Conservation (phyloP, 1,140 invertebrate species). For the Platyscapa corneri region DNA sequence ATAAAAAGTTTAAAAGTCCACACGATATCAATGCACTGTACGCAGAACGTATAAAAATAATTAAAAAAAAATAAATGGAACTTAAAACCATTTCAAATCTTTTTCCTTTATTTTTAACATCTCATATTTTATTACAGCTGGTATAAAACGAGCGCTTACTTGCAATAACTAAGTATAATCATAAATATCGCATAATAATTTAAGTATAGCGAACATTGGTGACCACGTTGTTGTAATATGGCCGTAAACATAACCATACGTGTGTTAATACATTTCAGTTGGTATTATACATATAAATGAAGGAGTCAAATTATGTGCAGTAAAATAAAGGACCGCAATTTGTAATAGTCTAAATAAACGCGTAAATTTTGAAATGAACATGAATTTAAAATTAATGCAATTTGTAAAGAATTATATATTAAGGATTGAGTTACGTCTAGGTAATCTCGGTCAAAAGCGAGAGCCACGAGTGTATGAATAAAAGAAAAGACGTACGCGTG, state of each 20-base stretch:
- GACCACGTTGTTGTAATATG: neutral
- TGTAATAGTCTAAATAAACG: neutral
- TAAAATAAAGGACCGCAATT: neutral
- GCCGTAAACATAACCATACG: neutral
- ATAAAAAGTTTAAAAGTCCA: neutral
- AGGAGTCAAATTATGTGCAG: neutral
- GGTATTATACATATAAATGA: neutral
- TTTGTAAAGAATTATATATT: constrained; percentile 2
- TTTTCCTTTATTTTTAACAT: neutral
- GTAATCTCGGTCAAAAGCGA: neutral
- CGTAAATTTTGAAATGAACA: neutral
- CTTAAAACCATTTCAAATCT: neutral
- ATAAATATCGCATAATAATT: constrained; percentile 13
- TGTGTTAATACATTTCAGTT: neutral
- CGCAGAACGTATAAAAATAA: neutral
- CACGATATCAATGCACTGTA: neutral
- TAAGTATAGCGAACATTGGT: neutral
- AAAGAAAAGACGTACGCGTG: neutral
- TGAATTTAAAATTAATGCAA: neutral
- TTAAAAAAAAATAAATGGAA: neutral
- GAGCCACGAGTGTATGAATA: neutral
- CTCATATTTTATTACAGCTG: neutral
- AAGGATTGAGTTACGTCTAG: neutral
- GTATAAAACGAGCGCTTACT: neutral
- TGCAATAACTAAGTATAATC: constrained; percentile 2